phyloP scores from a whole-genome alignment of 1,140 invertebrate species.

The Trissolcus basalis region DNA sequence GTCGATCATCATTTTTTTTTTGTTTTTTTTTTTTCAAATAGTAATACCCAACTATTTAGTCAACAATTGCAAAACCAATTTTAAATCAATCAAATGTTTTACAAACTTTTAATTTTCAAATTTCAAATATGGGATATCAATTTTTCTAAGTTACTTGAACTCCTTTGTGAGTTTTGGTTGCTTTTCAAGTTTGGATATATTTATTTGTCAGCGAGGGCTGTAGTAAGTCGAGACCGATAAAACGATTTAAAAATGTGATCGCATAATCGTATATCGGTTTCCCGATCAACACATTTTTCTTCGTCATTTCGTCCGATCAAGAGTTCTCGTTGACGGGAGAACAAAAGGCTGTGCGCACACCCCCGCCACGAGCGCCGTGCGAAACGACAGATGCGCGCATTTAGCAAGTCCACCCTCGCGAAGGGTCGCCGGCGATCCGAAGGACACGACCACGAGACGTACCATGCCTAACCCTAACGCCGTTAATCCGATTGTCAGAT shows the following conservation, averaged over 20 bases:
- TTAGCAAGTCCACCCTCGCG: slow-evolving; percentile 35
- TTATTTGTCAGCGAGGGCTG: too few relatives aligned
- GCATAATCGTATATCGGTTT: slow-evolving; percentile 12
- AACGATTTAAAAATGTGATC: background rate
- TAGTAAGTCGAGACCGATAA: too few relatives aligned
- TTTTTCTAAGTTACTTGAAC: too few relatives aligned
- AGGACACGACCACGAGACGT: slow-evolving; percentile 15
- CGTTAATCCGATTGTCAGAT: slow-evolving; percentile 45
- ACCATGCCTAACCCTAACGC: slow-evolving; percentile 32
- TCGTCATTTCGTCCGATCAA: slow-evolving; percentile 45
- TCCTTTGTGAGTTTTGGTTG: too few relatives aligned
- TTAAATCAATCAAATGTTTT: too few relatives aligned
- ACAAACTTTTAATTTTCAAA: too few relatives aligned
- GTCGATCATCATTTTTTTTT: too few relatives aligned
- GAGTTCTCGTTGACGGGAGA: slow-evolving; percentile 13
- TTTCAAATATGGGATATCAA: too few relatives aligned
- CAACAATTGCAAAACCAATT: too few relatives aligned
- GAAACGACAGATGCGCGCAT: slow-evolving; percentile 49
- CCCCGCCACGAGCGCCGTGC: slow-evolving; percentile 25
- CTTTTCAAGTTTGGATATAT: too few relatives aligned
- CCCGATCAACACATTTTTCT: slow-evolving; percentile 32
- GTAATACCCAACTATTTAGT: too few relatives aligned
- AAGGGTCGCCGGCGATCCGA: slow-evolving; percentile 4
- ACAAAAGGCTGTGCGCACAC: slow-evolving; percentile 24
- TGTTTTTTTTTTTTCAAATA: too few relatives aligned